A percentile compares a stretch with the other conserved stretches of the same genome.
Evolutionary conservation across 1,140 invertebrate species (phyloP).

Genomic region (Pogonomyrmex californicus): DNA sequence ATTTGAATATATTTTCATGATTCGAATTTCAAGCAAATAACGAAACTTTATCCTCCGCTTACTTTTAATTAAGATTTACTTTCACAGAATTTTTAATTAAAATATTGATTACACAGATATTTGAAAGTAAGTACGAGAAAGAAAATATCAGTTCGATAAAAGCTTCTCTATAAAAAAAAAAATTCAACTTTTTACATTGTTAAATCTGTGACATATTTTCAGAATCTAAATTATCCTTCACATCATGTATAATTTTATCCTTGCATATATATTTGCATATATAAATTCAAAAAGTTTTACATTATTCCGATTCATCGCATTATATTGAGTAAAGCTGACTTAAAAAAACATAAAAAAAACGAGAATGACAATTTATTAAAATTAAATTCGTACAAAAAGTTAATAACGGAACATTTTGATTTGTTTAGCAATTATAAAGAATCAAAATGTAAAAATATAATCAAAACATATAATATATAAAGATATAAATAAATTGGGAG

Average conservation of each 20-base stretch:
- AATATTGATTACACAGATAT: neutral
- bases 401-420: too few species aligned
- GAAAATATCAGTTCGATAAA: neutral
- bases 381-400: too few species aligned
- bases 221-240: neutral
- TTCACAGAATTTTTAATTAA: neutral
- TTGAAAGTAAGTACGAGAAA: neutral
- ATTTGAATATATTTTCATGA: neutral
- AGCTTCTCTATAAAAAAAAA: neutral
- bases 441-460: too few species aligned
- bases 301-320: neutral
- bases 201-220: neutral
- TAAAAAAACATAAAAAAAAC: too few species aligned
- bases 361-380: too few species aligned
- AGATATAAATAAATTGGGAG: too few species aligned
- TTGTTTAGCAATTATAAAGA: too few species aligned
- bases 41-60: neutral
- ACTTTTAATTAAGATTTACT: constrained; percentile 1
- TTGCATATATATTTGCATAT: neutral
- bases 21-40: neutral
- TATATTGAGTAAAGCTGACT: neutral
- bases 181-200: neutral
- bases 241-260: neutral
- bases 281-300: neutral
- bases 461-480: too few species aligned